These are phyloP conservation scores for Drosophila asahinai DNA, from an alignment of 1,140 invertebrate genomes.

Conservation along the genomic window DNA sequence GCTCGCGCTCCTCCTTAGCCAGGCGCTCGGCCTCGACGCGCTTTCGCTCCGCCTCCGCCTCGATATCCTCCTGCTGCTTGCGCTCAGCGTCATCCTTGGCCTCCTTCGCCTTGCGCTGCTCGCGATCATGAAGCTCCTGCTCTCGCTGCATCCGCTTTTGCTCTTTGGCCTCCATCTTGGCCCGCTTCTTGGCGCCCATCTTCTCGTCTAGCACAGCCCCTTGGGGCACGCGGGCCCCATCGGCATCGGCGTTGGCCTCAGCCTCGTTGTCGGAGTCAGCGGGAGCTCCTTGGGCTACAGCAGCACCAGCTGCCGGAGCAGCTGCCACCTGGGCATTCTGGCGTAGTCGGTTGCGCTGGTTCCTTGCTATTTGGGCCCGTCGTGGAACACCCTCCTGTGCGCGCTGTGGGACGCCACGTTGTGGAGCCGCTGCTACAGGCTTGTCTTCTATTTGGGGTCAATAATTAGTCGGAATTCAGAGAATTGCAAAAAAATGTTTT, in stretches of 20 bases:
- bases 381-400: conserved; percentile 86
- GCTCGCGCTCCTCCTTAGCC: conserved; percentile 90
- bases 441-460: conserved; percentile 49
- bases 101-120: conserved; percentile 86
- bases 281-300: conserved; percentile 68
- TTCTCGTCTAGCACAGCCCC: conserved; percentile 89
- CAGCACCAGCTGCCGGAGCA: conserved; percentile 70
- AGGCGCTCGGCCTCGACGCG: conserved; percentile 89
- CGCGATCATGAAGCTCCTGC: conserved; percentile 89
- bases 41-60: conserved; percentile 88
- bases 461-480: neutral
- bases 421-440: conserved; percentile 57
- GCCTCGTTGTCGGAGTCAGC: conserved; percentile 84
- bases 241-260: conserved; percentile 62
- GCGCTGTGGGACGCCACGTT: conserved; percentile 78
- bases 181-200: conserved; percentile 96
- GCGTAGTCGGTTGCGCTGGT: conserved; percentile 87
- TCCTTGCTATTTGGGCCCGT: conserved; percentile 87
- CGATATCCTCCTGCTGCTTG: conserved; percentile 88
- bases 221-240: conserved; percentile 79
- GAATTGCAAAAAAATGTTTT: neutral
- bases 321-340: conserved; percentile 56
- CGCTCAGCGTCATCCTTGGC: conserved; percentile 90
- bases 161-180: conserved; percentile 96
- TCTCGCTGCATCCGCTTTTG: conserved; percentile 94